Conservation (phyloP, 2,113 vertebrate genomes). For the Python bivittatus region DNA sequence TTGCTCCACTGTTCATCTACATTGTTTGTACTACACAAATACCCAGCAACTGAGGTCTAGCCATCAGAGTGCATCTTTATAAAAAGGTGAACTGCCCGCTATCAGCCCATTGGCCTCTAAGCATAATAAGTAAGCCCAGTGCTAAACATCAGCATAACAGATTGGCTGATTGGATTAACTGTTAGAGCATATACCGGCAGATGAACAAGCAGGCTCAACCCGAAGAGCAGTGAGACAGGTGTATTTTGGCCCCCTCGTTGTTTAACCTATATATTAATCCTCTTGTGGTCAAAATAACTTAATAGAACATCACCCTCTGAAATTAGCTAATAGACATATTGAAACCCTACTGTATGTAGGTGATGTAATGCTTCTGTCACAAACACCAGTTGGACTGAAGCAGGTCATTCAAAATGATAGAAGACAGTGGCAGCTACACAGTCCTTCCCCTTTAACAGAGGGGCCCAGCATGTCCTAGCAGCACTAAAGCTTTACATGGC, state of each 20-base stretch:
- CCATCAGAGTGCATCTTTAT: not conserved
- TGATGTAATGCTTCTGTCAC: no score
- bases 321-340: no score
- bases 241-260: no score
- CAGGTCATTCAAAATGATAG: no score
- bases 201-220: not conserved
- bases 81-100: not conserved
- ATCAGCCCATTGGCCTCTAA: not conserved
- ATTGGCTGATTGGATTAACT: not conserved
- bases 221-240: not conserved
- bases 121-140: not conserved
- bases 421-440: not conserved
- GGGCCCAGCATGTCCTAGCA: no score
- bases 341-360: no score
- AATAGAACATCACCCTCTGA: no score
- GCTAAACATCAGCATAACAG: not conserved
- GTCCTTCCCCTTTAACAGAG: not conserved
- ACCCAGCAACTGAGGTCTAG: not conserved
- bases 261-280: no score
- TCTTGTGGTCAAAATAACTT: no score
- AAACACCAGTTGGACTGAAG: no score
- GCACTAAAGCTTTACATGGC: not conserved
- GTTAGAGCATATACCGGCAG: not conserved
- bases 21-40: not conserved
- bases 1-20: not conserved